Base-by-base conservation (phyloP, 2,797 vertebrate species). In the Cossypha caffra region DNA sequence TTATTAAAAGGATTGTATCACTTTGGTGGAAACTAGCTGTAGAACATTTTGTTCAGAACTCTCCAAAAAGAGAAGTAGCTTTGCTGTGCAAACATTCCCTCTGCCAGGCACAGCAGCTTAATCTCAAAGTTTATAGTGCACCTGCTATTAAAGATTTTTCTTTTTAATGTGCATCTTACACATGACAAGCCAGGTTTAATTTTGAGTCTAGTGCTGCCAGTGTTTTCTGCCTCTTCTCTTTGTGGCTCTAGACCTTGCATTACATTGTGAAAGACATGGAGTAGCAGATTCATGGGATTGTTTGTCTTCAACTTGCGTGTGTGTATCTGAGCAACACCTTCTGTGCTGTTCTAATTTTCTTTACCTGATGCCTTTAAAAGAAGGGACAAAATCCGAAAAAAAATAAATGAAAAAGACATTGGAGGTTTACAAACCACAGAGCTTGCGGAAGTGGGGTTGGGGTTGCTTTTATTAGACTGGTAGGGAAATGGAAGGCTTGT, bases 221-320 rank as follows among this genome's bases (percentile, higher is more conserved):
- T 48, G 6, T n/a, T 61, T 91, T 78, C 42, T 68, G 2, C 33
- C 18, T 74, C 8, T 66, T 43, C 10, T 81, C 18, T 86, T 90
- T 40, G 35, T 10, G 8, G 13, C 43, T 68, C 20, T 64, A 37
- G 40, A 26, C 16, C 24, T 83, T 5, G 11, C 12, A 35, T 67
- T 23, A 5, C 0, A 0, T 68, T 78, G 14, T 50, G 26, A 28
- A 75, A 61, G 48, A 57, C 2, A 2, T 4, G 9, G 37, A 57
- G 17, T 40, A 17, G 33, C 45, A 75, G n/a, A 38, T 45, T 62
- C 28, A 35, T 52, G 35, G 16, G 7, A 59, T 31, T 79, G 29
- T 38, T 76, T 63, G 18, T 57, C 81, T 90, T 20, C 13, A 45
- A 3, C 16, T 78, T 68, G 28, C 7, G 16, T 10, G 4, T 69